Conservation (phyloP, 2,113 vertebrate genomes). For the Sitta europaea region DNA sequence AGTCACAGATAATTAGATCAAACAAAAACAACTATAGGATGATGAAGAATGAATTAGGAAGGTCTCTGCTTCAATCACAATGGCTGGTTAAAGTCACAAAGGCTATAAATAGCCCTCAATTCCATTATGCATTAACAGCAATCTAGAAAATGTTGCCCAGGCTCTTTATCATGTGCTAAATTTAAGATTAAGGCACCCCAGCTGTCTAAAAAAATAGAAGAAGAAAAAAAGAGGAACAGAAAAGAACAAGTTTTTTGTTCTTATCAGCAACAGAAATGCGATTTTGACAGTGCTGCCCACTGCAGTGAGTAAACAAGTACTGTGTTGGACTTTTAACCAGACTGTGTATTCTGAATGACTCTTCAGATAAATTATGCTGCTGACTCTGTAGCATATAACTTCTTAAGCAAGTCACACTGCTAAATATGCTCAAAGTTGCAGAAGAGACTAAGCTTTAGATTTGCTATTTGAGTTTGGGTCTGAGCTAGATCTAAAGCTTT, state of each 20-base stretch:
- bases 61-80: background rate
- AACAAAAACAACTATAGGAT: background rate
- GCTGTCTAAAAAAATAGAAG: accelerated
- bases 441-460: background rate
- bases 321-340: background rate
- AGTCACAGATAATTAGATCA: background rate
- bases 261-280: background rate
- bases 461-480: background rate
- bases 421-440: background rate
- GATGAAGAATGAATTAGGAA: slow-evolving; percentile 5
- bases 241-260: background rate
- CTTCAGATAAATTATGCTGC: background rate
- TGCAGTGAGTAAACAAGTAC: background rate
- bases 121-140: background rate
- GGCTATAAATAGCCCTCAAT: background rate
- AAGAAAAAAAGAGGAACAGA: background rate
- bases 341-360: background rate
- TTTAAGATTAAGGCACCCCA: background rate
- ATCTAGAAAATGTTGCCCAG: background rate
- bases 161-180: background rate
- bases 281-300: background rate
- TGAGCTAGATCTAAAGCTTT: background rate
- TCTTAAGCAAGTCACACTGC: background rate
- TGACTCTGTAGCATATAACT: background rate
- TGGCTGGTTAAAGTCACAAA: background rate